Evolutionary conservation across 2,888 invertebrate genomes (phyloP), one percentile per base, ranked within the genome.

Genomic region (Cacoxenus indagator): DNA sequence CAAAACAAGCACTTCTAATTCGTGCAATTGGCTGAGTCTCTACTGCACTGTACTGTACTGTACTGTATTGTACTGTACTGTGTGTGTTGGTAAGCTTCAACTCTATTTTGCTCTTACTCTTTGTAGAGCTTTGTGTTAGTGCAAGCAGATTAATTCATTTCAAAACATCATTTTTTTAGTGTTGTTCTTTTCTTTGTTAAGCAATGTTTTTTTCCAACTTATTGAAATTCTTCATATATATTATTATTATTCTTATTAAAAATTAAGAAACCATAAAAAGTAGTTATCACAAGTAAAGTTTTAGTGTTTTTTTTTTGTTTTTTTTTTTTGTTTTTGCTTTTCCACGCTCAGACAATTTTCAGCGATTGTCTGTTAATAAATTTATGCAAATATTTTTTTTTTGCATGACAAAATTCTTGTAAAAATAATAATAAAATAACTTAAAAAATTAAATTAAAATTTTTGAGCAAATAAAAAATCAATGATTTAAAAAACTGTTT

Each of bases 71-170:
- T 37, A 37, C 37, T 37, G 37, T 37, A 37, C 37, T 11, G 2
- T 5, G 37, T 37, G n/a, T n/a, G n/a, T n/a, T n/a, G n/a, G n/a
- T n/a, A 5, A 37, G 14, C 37, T 37, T 37, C 37, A 37, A 37
- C 37, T 1, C 8, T 5, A 37, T 11, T 37, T 37, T 37, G 2
- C 37, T 37, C 9, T 37, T 8, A 11, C 37, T n/a, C n/a, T n/a
- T n/a, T n/a, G n/a, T n/a, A n/a, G n/a, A n/a, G n/a, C n/a, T 73
- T 75, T 61, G 73, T 76, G 77, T 66, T 51, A 45, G 17, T 46
- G 61, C 26, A 31, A 19, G 11, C 29, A 29, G 5, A 19, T 17
- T 66, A 5, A 64, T 66, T 27, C 19, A 19, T 27, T 11, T 62
- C 45, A 11, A n/a, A 45, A 22, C 8, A 27, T 17, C 8, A 61